A percentile compares a stretch with the other conserved stretches of the same genome.
Evolutionary conservation across 1,140 invertebrate species (phyloP).

Genomic region (Drosophila nikananu): DNA sequence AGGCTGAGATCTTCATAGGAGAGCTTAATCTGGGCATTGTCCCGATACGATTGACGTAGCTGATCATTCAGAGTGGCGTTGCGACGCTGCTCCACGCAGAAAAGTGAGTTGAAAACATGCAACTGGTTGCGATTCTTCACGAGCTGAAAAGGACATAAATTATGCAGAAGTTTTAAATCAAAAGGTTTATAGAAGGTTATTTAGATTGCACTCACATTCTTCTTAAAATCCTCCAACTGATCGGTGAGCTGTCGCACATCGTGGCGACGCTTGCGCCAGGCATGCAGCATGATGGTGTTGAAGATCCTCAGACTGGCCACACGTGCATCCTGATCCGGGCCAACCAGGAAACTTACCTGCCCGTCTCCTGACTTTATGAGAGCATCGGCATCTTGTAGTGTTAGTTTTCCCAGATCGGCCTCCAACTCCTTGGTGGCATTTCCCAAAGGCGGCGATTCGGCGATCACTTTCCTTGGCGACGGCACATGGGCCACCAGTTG

Average conservation of each 20-base stretch:
- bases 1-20: conserved; percentile 64
- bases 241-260: conserved; percentile 63
- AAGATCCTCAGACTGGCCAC: conserved; percentile 75
- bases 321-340: conserved; percentile 57
- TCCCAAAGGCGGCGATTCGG: not conserved
- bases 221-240: conserved; percentile 63
- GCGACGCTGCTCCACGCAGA: conserved; percentile 71
- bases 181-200: not conserved
- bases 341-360: conserved; percentile 47
- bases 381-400: conserved; percentile 35
- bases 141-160: conserved; percentile 28
- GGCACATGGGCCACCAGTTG: conserved; percentile 58
- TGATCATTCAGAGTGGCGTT: conserved; percentile 70
- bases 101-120: conserved; percentile 73
- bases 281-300: conserved; percentile 72
- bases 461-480: conserved; percentile 16
- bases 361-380: conserved; percentile 33
- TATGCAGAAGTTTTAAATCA: not conserved
- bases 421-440: conserved; percentile 12
- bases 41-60: conserved; percentile 59
- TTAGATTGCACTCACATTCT: conserved; percentile 48
- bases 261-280: conserved; percentile 70
- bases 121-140: conserved; percentile 75
- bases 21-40: conserved; percentile 58
- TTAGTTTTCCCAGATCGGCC: conserved; percentile 29